Percentiles rank a stretch among this genome's conserved stretches.
Evolutionary conservation across 2,113 vertebrate genomes (phyloP).

Genomic region (Oenanthe melanoleuca): DNA sequence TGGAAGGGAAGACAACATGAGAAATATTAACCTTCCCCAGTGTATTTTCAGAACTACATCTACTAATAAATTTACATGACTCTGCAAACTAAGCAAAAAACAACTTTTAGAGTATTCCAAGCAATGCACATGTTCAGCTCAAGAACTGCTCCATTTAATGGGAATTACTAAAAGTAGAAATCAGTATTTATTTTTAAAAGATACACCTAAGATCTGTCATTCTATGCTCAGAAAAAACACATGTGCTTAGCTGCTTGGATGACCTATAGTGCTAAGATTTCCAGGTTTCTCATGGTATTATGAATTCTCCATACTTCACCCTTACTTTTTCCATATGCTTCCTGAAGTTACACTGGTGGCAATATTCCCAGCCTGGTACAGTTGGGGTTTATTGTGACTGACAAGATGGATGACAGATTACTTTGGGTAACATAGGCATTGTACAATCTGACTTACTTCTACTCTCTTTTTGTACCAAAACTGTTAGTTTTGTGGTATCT

Average conservation of each 20-base stretch:
- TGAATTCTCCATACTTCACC: not conserved
- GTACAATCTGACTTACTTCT: not conserved
- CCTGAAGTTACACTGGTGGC: not conserved
- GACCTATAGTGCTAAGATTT: not conserved
- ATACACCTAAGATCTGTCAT: not conserved
- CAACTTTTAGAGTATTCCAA: not conserved
- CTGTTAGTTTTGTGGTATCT: not conserved
- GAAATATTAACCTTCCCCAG: not conserved
- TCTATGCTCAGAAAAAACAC: not conserved
- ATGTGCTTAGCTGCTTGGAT: not conserved
- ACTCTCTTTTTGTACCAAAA: not conserved
- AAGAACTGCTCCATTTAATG: not conserved
- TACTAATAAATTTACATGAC: not conserved
- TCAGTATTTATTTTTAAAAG: not conserved
- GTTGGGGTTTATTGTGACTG: not conserved
- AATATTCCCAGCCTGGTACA: not conserved
- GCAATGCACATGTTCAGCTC: not conserved
- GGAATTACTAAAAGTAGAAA: not conserved
- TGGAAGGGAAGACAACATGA: not conserved
- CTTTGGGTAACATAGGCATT: not conserved
- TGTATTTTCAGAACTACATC: not conserved
- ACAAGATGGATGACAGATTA: not conserved
- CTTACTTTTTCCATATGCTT: not conserved
- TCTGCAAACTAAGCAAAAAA: not conserved
- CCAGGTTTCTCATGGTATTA: not conserved